A percentile compares a stretch with the other conserved stretches of the same genome.
phyloP scores from a whole-genome alignment of 53 echinoderm and acorn worm species.

The Mesocentrotus franciscanus region DNA sequence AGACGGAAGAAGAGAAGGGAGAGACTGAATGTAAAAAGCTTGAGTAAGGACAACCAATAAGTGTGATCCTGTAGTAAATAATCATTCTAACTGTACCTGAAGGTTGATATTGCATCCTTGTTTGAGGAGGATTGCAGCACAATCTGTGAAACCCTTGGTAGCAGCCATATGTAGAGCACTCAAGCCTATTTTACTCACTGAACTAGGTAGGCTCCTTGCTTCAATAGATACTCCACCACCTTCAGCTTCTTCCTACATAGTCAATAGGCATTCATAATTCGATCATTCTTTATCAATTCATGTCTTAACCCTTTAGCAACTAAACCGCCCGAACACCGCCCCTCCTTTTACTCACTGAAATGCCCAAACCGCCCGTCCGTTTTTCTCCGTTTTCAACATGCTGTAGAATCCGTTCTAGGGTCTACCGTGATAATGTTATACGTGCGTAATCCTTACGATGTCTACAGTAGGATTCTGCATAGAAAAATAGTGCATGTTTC shows the following conservation, averaged over 20 bases:
- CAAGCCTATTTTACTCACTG: not conserved
- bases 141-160: not conserved
- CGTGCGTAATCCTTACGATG: no score
- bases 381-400: no score
- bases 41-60: not conserved
- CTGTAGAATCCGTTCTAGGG: no score
- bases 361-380: no score
- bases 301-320: no score
- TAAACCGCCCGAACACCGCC: no score
- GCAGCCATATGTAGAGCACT: not conserved
- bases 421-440: no score
- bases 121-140: not conserved
- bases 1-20: not conserved
- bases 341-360: no score
- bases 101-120: slow-evolving; percentile 15
- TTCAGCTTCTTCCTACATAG: not conserved
- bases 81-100: not conserved
- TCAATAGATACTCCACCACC: slow-evolving; percentile 31
- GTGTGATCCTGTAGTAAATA: not conserved
- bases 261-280: not conserved
- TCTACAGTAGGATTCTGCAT: no score
- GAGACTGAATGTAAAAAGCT: not conserved
- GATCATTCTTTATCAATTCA: no score
- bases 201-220: slow-evolving; percentile 36
- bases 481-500: no score